These are phyloP conservation scores for Drosophila sp. DNA, from an alignment of 1,140 invertebrate species.

Conservation along the genomic window DNA sequence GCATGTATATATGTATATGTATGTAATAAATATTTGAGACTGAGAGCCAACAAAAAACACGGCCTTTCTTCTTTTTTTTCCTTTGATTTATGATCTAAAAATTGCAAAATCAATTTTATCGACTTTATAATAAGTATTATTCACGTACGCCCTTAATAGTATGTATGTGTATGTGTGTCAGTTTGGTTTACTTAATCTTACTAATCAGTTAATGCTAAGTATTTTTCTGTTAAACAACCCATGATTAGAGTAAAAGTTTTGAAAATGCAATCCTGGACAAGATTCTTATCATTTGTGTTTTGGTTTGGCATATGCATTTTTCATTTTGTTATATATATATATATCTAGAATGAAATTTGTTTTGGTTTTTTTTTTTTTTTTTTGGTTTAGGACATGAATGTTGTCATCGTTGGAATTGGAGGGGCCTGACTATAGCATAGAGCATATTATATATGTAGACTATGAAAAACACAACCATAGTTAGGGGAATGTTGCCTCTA, in stretches of 20 bases:
- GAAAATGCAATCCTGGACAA: constrained; percentile 81
- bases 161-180: constrained; percentile 39
- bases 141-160: constrained; percentile 60
- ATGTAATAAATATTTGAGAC: constrained; percentile 17
- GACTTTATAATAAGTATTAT: constrained; percentile 18
- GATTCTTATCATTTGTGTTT: constrained; percentile 41
- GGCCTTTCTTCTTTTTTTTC: constrained; percentile 36
- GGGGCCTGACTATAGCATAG: constrained; percentile 30
- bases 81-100: constrained; percentile 44
- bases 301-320: constrained; percentile 65
- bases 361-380: neutral
- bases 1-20: neutral
- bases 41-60: constrained; percentile 66
- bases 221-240: constrained; percentile 74
- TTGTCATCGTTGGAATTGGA: constrained; percentile 64
- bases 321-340: neutral
- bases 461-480: constrained; percentile 79
- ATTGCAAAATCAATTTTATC: constrained; percentile 53
- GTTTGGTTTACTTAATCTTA: constrained; percentile 51
- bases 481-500: constrained; percentile 44
- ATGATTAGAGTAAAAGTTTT: constrained; percentile 79
- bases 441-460: constrained; percentile 37
- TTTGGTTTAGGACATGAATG: constrained; percentile 21
- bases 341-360: constrained; percentile 34
- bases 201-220: constrained; percentile 74